Percentiles rank a stretch among this genome's conserved stretches.
Conservation (phyloP, 35 echinoderm and acorn worm genomes). For the Strongylocentrotus purpuratus region DNA sequence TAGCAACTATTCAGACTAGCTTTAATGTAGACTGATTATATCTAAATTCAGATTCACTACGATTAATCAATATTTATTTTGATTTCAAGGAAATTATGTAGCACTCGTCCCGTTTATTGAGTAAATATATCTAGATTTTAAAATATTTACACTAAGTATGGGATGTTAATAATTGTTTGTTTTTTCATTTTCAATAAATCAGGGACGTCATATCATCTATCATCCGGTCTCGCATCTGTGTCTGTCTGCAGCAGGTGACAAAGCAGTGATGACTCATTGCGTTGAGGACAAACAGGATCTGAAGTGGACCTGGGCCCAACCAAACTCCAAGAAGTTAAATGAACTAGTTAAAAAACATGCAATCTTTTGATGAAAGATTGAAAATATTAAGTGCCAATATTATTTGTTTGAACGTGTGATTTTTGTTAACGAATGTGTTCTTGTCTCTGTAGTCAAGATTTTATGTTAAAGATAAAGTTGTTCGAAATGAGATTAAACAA, state of each 20-base stretch:
- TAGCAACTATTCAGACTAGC: too few species aligned
- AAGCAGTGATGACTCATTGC: conserved; percentile 58
- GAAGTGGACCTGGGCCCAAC: conserved; percentile 50
- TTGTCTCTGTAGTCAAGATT: neutral
- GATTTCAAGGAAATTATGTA: too few species aligned
- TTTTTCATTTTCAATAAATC: conserved; percentile 16
- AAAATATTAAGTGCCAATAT: neutral
- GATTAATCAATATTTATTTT: too few species aligned
- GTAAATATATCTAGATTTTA: too few species aligned
- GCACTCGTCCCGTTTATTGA: too few species aligned
- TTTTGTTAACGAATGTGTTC: neutral
- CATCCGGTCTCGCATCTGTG: conserved; percentile 78
- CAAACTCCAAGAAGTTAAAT: conserved; percentile 39
- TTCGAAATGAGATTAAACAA: too few species aligned
- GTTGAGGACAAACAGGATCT: neutral
- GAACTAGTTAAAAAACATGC: conserved; percentile 63
- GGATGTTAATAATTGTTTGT: neutral
- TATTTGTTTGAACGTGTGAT: neutral
- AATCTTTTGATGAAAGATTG: conserved; percentile 38
- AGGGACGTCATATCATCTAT: conserved; percentile 66
- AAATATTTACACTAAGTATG: too few species aligned
- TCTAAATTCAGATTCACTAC: too few species aligned
- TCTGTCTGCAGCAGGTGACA: conserved; percentile 35
- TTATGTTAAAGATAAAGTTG: too few species aligned
- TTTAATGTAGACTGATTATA: too few species aligned